Base-by-base conservation (phyloP, 2,797 vertebrate species). In the Helarctos malayanus region DNA sequence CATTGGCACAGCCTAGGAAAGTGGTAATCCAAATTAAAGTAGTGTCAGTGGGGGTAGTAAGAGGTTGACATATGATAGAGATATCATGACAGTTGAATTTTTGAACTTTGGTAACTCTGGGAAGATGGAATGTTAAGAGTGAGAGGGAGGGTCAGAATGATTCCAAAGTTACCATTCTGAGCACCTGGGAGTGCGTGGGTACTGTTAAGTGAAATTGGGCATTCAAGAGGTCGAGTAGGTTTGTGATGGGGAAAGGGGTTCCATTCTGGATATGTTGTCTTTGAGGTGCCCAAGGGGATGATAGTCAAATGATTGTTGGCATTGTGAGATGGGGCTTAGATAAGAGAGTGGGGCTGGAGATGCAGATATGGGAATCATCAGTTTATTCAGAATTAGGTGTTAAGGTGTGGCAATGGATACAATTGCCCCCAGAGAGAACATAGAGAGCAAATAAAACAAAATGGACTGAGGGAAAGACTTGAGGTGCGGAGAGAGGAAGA, bases 401-500 rank as follows among this genome's bases (percentile, higher is more conserved):
- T 86, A 86, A 73, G 5, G 71, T 63, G 35, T 59, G 56, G 45
- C 27, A 94, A 69, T 49, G 23, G 82, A 59, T 76, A 63, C 32
- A 95, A n/a, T 59, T 90, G 29, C 7, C 16, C 18, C 13, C 83
- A 25, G 19, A 83, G 29, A 59, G 52, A 83, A 94, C 88, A 57
- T 47, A 25, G 16, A 89, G 18, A 89, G 47, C 15, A 35, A 89
- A 79, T 4, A 69, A 94, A 97, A 87, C 19, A 94, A 81, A 78
- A 35, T 41, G 9, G 27, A 65, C 7, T 54, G 23, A 93, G 12
- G 29, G 79, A 75, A 76, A 92, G 41, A 87, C 10, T 2, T 75
- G 32, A 89, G 16, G 19, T 80, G 25, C 10, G 23, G 16, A 0
- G 69, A 15, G 2, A 95, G 35, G 41, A 84, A 86, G 61, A 84